These are phyloP conservation scores for Leptoteleia sp. DNA, from an alignment of 1,140 invertebrate genomes.

Conservation along the genomic window DNA sequence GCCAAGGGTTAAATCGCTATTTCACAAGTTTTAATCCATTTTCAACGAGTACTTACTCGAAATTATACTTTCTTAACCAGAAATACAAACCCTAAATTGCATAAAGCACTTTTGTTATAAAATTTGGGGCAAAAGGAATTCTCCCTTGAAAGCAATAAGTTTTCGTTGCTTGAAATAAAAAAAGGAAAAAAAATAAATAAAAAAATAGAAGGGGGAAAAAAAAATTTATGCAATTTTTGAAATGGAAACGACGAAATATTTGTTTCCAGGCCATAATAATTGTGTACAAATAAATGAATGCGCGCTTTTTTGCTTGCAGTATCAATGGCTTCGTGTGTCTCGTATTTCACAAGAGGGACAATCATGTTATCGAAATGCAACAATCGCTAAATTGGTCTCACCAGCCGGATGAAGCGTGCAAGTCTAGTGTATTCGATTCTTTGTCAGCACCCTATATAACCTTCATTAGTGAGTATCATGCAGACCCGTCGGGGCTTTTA, in stretches of 20 bases:
- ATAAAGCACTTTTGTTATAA: too few relatives aligned
- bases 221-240: conserved; percentile 1
- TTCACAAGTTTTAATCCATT: too few relatives aligned
- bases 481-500: conserved; percentile 29
- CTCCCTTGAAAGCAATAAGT: too few relatives aligned
- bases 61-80: too few relatives aligned
- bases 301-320: conserved; percentile 74
- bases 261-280: conserved; percentile 36
- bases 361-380: conserved; percentile 83
- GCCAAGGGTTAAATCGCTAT: too few relatives aligned
- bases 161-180: too few relatives aligned
- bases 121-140: too few relatives aligned
- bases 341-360: conserved; percentile 82
- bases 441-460: conserved; percentile 77
- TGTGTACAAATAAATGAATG: conserved; percentile 40
- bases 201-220: too few relatives aligned
- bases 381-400: conserved; percentile 81
- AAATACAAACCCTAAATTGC: too few relatives aligned
- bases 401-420: conserved; percentile 77
- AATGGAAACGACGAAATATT: conserved; percentile 13
- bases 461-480: conserved; percentile 78
- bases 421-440: conserved; percentile 73
- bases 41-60: too few relatives aligned
- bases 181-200: too few relatives aligned
- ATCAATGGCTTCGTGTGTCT: conserved; percentile 83